Conservation (phyloP, 2,113 vertebrate species). For the Gopherus evgoodei region DNA sequence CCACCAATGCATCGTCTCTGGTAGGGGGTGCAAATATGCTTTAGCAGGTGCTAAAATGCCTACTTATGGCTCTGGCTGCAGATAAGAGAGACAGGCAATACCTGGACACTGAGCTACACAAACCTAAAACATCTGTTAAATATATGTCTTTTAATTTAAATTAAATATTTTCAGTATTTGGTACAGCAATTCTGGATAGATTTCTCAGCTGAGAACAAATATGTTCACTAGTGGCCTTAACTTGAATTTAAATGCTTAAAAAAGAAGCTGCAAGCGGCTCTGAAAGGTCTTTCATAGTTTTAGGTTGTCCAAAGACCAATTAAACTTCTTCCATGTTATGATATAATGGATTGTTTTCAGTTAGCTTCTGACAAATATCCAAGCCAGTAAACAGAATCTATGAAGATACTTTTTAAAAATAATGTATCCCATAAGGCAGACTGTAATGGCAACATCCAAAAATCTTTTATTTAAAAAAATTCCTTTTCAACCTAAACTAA, state of each 20-base stretch:
- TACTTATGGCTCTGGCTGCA: not conserved
- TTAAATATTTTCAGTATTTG: not conserved
- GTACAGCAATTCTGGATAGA: not conserved
- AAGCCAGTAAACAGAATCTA: constrained; percentile 1
- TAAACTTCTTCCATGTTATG: constrained; percentile 1
- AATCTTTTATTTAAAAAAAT: not conserved
- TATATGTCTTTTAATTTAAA: not conserved
- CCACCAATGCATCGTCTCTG: not conserved
- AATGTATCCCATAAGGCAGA: not conserved
- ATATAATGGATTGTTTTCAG: not conserved
- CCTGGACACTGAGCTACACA: not conserved
- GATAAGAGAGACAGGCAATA: not conserved
- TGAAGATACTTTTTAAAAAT: not conserved
- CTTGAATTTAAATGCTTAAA: not conserved
- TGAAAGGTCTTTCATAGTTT: not conserved
- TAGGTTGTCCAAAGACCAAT: constrained; percentile 9
- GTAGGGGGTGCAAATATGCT: too few species aligned
- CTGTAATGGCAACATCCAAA: constrained; percentile 1
- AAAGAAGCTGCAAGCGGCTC: not conserved
- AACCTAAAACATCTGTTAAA: not conserved
- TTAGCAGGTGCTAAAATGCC: not conserved
- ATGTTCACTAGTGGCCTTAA: not conserved
- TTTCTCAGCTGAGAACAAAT: not conserved
- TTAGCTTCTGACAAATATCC: constrained; percentile 4
- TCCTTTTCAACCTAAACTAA: not conserved